These are phyloP conservation scores for Lordiphosa fenestrarum DNA, from an alignment of 2,888 invertebrate species.

Conservation along the genomic window DNA sequence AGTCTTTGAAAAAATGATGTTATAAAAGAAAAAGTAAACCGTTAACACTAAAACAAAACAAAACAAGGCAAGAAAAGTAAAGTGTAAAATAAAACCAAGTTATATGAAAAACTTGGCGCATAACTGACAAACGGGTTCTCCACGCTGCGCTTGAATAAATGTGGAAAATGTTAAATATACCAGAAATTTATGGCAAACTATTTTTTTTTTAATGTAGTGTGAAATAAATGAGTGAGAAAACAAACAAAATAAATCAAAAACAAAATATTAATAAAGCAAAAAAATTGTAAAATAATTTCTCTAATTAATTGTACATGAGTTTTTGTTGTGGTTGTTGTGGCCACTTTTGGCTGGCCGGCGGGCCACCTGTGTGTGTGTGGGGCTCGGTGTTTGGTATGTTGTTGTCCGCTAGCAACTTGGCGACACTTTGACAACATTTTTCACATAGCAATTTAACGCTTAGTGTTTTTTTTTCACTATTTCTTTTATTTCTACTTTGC, in stretches of 20 bases:
- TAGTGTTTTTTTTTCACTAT: constrained; percentile 34
- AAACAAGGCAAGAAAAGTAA: constrained; percentile 10
- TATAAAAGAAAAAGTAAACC: constrained; percentile 71
- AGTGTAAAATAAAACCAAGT: constrained; percentile 40
- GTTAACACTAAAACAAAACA: constrained; percentile 37
- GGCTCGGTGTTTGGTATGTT: neutral
- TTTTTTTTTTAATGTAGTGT: constrained; percentile 57
- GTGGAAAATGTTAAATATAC: constrained; percentile 67
- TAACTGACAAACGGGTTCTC: constrained; percentile 59
- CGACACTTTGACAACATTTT: constrained; percentile 59
- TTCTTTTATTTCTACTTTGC: constrained; percentile 57
- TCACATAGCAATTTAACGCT: constrained; percentile 59
- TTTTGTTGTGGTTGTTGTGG: neutral
- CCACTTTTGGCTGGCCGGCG: constrained; percentile 22
- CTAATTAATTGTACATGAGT: constrained; percentile 64
- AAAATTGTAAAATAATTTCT: constrained; percentile 64
- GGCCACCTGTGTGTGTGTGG: constrained; percentile 17
- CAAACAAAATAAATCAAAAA: constrained; percentile 10
- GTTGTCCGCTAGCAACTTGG: neutral
- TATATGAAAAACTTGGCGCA: constrained; percentile 56
- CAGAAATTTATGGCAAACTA: constrained; percentile 59
- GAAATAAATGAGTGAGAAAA: constrained; percentile 32
- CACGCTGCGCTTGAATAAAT: constrained; percentile 54
- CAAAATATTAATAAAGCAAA: constrained; percentile 29
- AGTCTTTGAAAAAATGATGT: constrained; percentile 68